These are phyloP conservation scores for Heliconius cydno DNA, from an alignment of 2,888 invertebrate species.

Conservation along the genomic window DNA sequence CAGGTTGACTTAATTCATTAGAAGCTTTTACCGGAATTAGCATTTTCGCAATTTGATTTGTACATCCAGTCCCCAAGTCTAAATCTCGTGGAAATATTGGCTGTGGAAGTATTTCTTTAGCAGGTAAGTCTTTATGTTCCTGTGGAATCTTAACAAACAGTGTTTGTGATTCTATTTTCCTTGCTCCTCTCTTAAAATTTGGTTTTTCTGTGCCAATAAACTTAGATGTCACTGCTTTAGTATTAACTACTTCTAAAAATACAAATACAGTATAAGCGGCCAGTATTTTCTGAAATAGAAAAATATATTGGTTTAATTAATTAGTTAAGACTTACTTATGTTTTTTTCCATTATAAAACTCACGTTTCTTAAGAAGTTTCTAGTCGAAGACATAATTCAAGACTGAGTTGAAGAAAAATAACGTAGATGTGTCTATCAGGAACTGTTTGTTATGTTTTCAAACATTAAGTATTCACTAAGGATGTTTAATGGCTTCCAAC, in stretches of 20 bases:
- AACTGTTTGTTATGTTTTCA: constrained; percentile 48
- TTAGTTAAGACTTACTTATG: too few species aligned
- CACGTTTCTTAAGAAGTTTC: constrained; percentile 37
- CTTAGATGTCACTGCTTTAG: constrained; percentile 64
- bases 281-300: constrained; percentile 50
- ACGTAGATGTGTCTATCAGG: not conserved
- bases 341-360: constrained; percentile 16
- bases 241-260: constrained; percentile 45
- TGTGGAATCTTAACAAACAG: constrained; percentile 63
- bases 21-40: constrained; percentile 50
- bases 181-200: constrained; percentile 56
- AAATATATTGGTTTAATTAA: not conserved
- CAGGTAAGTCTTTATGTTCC: constrained; percentile 49
- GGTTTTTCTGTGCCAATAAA: constrained; percentile 63
- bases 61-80: constrained; percentile 54
- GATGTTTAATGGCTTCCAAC: constrained; percentile 48
- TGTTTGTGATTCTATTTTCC: constrained; percentile 45
- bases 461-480: constrained; percentile 43
- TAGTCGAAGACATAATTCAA: constrained; percentile 42
- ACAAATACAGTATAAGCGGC: constrained; percentile 47
- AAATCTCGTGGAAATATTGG: constrained; percentile 51
- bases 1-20: constrained; percentile 40
- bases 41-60: constrained; percentile 64
- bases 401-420: constrained; percentile 19
- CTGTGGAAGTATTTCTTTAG: constrained; percentile 52